phyloP scores from a whole-genome alignment of 2,888 invertebrate genomes.

The Nephrotoma guestfalica region DNA sequence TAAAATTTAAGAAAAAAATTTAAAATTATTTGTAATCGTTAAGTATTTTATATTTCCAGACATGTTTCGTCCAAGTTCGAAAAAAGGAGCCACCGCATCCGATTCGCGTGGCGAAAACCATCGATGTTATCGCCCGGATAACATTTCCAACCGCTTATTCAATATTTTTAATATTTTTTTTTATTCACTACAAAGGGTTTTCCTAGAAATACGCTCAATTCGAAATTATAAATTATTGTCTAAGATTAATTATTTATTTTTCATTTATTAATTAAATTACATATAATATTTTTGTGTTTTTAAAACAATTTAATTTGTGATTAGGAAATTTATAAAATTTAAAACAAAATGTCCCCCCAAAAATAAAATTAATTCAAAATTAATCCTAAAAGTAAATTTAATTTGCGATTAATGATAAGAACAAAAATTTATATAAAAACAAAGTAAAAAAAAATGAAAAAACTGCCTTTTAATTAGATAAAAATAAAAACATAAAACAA shows the following conservation, averaged over 20 bases:
- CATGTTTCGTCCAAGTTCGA: constrained; percentile 71
- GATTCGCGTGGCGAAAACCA: constrained; percentile 84
- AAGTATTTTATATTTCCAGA: constrained; percentile 36
- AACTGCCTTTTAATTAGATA: not conserved
- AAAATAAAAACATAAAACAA: not conserved
- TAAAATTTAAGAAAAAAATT: no score
- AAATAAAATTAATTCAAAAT: not conserved
- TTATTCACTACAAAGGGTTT: constrained; percentile 84
- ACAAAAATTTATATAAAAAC: not conserved
- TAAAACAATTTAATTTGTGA: not conserved
- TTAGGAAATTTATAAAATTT: not conserved
- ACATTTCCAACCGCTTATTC: constrained; percentile 88
- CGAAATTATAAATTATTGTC: not conserved
- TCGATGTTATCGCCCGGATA: constrained; percentile 86
- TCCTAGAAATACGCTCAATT: constrained; percentile 22
- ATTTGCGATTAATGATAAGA: not conserved
- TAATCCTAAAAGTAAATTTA: not conserved
- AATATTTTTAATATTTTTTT: constrained; percentile 89
- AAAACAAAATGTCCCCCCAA: not conserved
- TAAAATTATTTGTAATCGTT: no score
- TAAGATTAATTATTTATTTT: constrained; percentile 1
- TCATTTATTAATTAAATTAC: not conserved
- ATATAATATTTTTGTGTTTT: not conserved
- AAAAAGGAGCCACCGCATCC: constrained; percentile 88
- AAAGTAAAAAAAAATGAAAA: not conserved